These are phyloP conservation scores for Drosophila guanche DNA, from an alignment of 1,140 invertebrate species.

Conservation along the genomic window DNA sequence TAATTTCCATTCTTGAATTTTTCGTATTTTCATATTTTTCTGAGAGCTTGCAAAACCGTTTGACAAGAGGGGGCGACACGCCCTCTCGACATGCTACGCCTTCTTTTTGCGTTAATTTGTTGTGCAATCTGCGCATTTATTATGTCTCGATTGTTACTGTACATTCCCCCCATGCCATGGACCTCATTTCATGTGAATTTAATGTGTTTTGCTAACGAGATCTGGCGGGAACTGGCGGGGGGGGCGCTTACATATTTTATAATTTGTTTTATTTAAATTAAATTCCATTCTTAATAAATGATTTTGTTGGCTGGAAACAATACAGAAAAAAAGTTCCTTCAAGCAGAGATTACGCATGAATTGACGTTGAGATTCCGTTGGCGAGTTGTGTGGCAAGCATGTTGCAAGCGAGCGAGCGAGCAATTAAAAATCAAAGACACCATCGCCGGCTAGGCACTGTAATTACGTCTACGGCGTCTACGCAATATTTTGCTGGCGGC, in stretches of 20 bases:
- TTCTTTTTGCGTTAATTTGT: constrained; percentile 56
- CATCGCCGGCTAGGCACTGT: constrained; percentile 25
- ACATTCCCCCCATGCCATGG: constrained; percentile 20
- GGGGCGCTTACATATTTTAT: no score
- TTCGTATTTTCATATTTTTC: constrained; percentile 24
- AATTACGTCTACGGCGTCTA: constrained; percentile 46
- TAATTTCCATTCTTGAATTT: constrained; percentile 5
- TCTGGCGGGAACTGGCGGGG: not conserved
- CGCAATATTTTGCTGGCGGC: constrained; percentile 29
- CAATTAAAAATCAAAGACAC: constrained; percentile 38
- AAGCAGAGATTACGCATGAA: no score
- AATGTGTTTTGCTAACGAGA: constrained; percentile 5
- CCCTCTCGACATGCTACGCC: constrained; percentile 25
- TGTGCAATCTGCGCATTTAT: constrained; percentile 68
- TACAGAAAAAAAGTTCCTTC: no score
- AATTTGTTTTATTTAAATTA: no score
- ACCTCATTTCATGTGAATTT: constrained; percentile 14
- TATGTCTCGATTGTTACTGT: constrained; percentile 43
- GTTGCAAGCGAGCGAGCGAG: constrained; percentile 12
- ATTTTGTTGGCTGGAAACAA: no score
- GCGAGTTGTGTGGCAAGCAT: not conserved
- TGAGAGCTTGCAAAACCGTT: constrained; percentile 3
- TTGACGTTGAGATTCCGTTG: no score
- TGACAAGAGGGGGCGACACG: constrained; percentile 27
- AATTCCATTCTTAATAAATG: not conserved